Conservation (phyloP, 2,888 invertebrate species). For the Epicampocera succincta region DNA sequence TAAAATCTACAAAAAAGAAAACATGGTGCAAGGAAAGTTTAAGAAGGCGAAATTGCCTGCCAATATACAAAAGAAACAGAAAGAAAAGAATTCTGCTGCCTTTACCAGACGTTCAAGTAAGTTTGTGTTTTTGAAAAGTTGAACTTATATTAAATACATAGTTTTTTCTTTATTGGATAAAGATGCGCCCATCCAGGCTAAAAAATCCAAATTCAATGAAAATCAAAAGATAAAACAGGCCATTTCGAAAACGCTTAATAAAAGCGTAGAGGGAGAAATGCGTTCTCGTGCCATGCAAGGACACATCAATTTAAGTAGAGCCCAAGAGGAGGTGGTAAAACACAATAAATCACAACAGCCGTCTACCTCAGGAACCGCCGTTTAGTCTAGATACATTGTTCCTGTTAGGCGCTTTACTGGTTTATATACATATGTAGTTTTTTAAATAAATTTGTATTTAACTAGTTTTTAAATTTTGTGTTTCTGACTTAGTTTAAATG, state of each 20-base stretch:
- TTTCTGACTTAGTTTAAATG: no score
- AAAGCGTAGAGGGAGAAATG: constrained; percentile 84
- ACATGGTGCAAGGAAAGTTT: constrained; percentile 85
- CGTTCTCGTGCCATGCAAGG: constrained; percentile 83
- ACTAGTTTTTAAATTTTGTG: not conserved
- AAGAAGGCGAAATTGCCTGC: constrained; percentile 84
- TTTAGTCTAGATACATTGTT: not conserved
- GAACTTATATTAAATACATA: not conserved
- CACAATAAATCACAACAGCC: constrained; percentile 75
- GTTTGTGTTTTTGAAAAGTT: constrained; percentile 66
- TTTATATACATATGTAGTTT: not conserved
- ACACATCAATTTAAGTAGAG: constrained; percentile 82
- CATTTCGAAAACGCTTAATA: constrained; percentile 85
- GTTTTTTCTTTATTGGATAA: constrained; percentile 67
- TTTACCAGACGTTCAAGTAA: constrained; percentile 84
- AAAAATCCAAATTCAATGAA: constrained; percentile 84
- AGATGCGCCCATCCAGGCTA: constrained; percentile 86
- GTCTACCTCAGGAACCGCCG: constrained; percentile 64
- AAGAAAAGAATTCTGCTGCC: constrained; percentile 82
- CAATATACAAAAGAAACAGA: constrained; percentile 82
- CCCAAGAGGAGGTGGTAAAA: constrained; percentile 83
- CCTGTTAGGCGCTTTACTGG: not conserved
- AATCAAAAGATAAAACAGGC: constrained; percentile 84
- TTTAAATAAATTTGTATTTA: not conserved
- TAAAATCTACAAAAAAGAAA: constrained; percentile 34